Base-by-base conservation (phyloP, 2,888 invertebrate genomes). In the Sturmia bella region DNA sequence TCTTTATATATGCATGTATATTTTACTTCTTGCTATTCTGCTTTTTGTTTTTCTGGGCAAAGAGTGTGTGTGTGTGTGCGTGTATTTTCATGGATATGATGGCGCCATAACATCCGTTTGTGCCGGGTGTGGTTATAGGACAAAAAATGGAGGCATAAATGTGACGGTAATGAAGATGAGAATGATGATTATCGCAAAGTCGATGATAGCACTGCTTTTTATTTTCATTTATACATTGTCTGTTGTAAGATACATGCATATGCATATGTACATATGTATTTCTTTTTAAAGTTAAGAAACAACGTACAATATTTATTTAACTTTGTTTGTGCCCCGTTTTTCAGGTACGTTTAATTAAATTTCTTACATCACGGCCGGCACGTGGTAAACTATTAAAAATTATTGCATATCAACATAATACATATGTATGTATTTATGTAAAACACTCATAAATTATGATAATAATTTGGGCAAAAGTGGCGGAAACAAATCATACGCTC, bases 101-200 rank as follows among this genome's bases (percentile, higher is more conserved):
- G 82, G 82, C 82, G 82, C 82, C 82, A 78, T 64, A 82, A 82
- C 82, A 78, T 82, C 82, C 82, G 77, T 50, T 77, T 79, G 54
- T 82, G 76, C 77, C 77, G 81, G 77, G 81, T 81, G 78, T 81
- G 82, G 77, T n/a, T n/a, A n/a, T 77, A 63, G 57, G 45, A 66
- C 13, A 45, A 54, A 52, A 48, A 69, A 63, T 68, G 66, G 37
- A 72, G 72, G 76, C 76, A 54, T 61, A 77, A 63, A 70, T 39
- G 39, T 64, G 56, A 57, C 45, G 45, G 39, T 52, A 45, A 76
- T 61, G 66, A 43, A n/a, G 41, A 50, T 41, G 19, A 43, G 50
- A 15, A 59, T 75, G 50, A 50, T 56, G 17, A 54, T 1, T 4
- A 64, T 48, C 4, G 37, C 17, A 15, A 59, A 27, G 57, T 27